Evolutionary conservation across 1,140 invertebrate species (phyloP).

Genomic region (Dinothrombium tinctorium): DNA sequence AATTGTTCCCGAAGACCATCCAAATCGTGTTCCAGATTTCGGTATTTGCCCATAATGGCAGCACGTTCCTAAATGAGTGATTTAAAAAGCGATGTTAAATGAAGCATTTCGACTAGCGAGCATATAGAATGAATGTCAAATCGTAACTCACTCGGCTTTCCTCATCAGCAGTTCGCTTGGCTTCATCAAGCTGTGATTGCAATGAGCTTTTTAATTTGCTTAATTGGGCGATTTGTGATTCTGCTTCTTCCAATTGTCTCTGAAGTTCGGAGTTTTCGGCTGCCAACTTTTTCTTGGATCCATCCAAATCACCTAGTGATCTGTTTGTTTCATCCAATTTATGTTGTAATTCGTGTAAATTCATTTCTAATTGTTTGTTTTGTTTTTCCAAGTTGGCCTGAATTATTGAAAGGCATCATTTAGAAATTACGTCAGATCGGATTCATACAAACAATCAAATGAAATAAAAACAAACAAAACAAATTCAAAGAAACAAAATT

Average conservation of each 20-base stretch:
- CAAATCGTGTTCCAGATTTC: conserved; percentile 89
- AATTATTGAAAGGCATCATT: not conserved
- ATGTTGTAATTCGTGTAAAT: conserved; percentile 74
- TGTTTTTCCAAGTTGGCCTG: conserved; percentile 89
- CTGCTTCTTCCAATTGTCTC: conserved; percentile 84
- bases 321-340: conserved; percentile 89
- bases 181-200: conserved; percentile 83
- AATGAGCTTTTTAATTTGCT: conserved; percentile 90
- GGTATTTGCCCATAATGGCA: conserved; percentile 77
- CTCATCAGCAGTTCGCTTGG: conserved; percentile 86
- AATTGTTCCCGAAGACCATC: conserved; percentile 84
- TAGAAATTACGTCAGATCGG: not conserved
- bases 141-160: conserved; percentile 42
- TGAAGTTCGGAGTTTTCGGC: conserved; percentile 87
- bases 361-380: conserved; percentile 79
- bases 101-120: not conserved
- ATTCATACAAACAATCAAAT: not conserved
- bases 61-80: conserved; percentile 40
- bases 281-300: conserved; percentile 85
- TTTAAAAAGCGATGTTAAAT: not conserved
- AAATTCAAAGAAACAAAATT: not conserved
- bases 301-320: conserved; percentile 79
- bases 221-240: conserved; percentile 82
- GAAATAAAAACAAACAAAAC: conserved; percentile 2
- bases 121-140: not conserved